Conservation (phyloP, 2,888 invertebrate genomes). For the Tenthredo mesomela region DNA sequence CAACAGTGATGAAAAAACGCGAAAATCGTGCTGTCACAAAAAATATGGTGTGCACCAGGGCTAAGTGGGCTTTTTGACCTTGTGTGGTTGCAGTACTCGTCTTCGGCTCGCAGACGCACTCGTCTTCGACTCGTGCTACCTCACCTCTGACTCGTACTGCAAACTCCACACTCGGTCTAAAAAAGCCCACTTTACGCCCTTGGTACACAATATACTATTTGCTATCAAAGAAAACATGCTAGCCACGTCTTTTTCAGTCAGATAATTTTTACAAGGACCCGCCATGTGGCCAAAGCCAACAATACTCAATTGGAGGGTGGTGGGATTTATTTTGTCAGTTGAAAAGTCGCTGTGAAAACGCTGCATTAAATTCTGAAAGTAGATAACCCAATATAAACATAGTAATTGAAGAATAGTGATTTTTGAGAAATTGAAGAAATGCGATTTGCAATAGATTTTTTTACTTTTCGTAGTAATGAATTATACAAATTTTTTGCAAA, state of each 20-base stretch:
- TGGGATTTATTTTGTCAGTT: constrained; percentile 53
- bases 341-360: constrained; percentile 61
- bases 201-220: too few relatives aligned
- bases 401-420: neutral
- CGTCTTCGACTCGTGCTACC: too few relatives aligned
- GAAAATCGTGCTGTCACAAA: too few relatives aligned
- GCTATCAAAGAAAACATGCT: constrained; percentile 77
- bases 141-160: too few relatives aligned
- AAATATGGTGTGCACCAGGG: too few relatives aligned
- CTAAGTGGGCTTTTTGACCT: too few relatives aligned
- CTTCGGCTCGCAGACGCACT: too few relatives aligned
- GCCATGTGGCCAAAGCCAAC: constrained; percentile 83
- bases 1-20: too few relatives aligned
- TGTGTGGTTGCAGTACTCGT: too few relatives aligned
- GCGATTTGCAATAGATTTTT: neutral
- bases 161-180: too few relatives aligned
- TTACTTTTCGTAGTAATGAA: neutral
- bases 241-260: constrained; percentile 73
- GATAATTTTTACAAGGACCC: constrained; percentile 77
- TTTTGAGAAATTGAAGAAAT: neutral
- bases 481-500: neutral
- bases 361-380: constrained; percentile 65
- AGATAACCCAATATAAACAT: neutral
- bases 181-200: too few relatives aligned
- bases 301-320: constrained; percentile 79